Evolutionary conservation across 2,113 vertebrate species (phyloP), one percentile per base, ranked within the genome.

Genomic region (Nibea coibor): DNA sequence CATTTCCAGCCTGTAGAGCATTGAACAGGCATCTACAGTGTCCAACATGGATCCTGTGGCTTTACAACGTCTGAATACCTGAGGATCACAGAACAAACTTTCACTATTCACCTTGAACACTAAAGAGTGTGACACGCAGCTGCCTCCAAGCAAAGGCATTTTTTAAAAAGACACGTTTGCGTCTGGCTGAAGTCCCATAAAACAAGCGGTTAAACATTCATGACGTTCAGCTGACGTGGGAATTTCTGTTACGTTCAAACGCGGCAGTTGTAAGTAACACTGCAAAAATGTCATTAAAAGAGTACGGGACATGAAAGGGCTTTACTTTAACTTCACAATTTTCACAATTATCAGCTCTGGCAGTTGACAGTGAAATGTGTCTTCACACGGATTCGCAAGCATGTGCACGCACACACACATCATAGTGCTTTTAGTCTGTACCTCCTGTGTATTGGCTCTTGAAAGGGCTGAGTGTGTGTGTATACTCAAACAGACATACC

Each of bases 1-100:
- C 96, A 99, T 93, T 75, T 96, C 95, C 80, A 99, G 95, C 63
- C 98, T 95, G 91, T 92, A 97, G 9, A 99, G 96, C 95, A 99
- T 88, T 0, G 98, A 99, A 58, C 92, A 90, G 84, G 88, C 93
- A 62, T 99, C 96, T 1, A 99, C 96, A 0, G 91, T 12, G 80
- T 99, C 97, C 93, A 99, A 81, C 95, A 98, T 97, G 24, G 90
- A 83, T 16, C 95, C 96, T 0, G 92, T 93, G 3, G 88, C 8
- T 62, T 86, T 90, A 78, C 95, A 91, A 0, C 77, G 90, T 7
- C 90, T 95, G 31, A 89, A 93, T 43, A 99, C 85, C 98, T 99
- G 86, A 5, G 90, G 87, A n/a, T 63, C 68, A 67, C 2, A 81
- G 28, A 12, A 63, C n/a, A 70, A 20, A 45, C 5, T 2, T 72